phyloP scores from a whole-genome alignment of 64 coral and sea anemone genomes.

The Porites australiensis region DNA sequence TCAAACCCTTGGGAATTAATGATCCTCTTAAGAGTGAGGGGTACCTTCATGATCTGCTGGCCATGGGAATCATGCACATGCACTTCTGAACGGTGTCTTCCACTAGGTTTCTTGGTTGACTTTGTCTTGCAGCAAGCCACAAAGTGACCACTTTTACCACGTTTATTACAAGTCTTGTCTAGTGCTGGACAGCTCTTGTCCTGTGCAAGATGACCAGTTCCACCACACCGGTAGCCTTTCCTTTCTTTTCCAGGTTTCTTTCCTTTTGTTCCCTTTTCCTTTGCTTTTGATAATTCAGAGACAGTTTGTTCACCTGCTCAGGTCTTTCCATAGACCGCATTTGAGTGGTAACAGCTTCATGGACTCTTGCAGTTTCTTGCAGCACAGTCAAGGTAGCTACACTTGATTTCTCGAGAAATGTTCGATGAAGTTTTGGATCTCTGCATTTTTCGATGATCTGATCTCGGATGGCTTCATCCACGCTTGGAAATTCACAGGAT shows the following conservation, averaged over 20 bases:
- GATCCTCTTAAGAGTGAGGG: too few relatives aligned
- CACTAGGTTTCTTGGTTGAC: not conserved
- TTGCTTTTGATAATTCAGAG: slow-evolving; percentile 12
- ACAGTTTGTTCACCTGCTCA: slow-evolving; percentile 32
- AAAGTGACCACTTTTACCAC: slow-evolving; percentile 25
- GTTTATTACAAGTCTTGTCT: not conserved
- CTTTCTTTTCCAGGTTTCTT: not conserved
- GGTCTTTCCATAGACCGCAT: not conserved
- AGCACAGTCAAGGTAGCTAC: too few relatives aligned
- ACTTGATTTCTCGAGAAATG: too few relatives aligned
- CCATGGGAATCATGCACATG: too few relatives aligned
- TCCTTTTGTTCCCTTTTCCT: slow-evolving; percentile 4
- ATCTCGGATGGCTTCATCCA: too few relatives aligned
- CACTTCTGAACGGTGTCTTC: not conserved
- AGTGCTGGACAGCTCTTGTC: slow-evolving; percentile 11
- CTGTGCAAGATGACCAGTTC: not conserved
- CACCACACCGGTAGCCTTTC: not conserved
- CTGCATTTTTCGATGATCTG: too few relatives aligned
- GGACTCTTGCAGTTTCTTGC: too few relatives aligned
- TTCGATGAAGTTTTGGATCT: too few relatives aligned
- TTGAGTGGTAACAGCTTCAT: too few relatives aligned
- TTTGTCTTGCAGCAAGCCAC: slow-evolving; percentile 54
- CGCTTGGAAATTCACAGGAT: too few relatives aligned
- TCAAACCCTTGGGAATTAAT: too few relatives aligned
- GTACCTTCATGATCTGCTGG: too few relatives aligned